Evolutionary conservation across 2,113 vertebrate genomes (phyloP), one percentile per base, ranked within the genome.

Genomic region (Mystacornis crossleyi): DNA sequence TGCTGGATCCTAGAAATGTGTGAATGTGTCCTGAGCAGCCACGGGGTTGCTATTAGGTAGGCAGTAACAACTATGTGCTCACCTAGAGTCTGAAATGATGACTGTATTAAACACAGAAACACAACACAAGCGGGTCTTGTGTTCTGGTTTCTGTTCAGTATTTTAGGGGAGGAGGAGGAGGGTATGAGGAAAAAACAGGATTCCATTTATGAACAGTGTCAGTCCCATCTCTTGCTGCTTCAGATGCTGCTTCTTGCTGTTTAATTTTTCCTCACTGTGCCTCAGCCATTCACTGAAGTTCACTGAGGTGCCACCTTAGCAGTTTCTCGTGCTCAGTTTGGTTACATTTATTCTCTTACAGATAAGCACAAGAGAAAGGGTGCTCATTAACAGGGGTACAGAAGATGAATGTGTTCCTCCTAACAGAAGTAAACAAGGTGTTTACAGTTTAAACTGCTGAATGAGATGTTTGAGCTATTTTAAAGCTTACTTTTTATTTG

Each of bases 381-480:
- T 98, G 99, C 99, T 98, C 96, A 12, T 85, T 73, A 64, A 69
- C 0, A 93, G 97, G 94, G 98, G 97, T 95, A 94, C 96, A 92
- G 80, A 86, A 90, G 86, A 73, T 69, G 81, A 47, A 60, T 66
- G 89, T 96, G 95, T 97, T 97, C 97, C 95, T 98, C 96, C 96
- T 94, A 95, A 97, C 67, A 82, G 94, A 96, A 94, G 95, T 74
- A 84, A 94, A 97, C 90, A 91, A 97, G 97, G 98, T 98, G 99
- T 99, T 99, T 99, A 99, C 99, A 99, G 98, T 98, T 98, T 83
- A 97, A 98, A 98, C 98, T 98, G 98, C 97, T 98, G 97, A 97
- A 94, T 97, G 93, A 95, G 87, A 88, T 92, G 86, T 98, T 98
- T 98, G 98, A 98, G 98, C 98, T 99, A 98, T 99, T 96, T 99